Conservation (phyloP, 1,140 invertebrate species). For the Procambarus clarkii region DNA sequence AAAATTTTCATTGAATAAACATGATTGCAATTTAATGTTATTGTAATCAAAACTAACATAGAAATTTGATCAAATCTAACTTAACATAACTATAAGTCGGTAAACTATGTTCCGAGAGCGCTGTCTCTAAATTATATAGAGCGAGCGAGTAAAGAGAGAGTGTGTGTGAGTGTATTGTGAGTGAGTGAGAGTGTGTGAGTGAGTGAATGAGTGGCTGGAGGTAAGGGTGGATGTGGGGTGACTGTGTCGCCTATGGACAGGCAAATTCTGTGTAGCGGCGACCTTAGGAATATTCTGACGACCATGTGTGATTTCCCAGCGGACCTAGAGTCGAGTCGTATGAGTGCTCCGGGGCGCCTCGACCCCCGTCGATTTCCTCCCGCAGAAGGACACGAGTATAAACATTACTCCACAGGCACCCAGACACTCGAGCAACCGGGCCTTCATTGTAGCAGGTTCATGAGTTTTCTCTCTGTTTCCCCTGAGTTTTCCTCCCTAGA, state of each 20-base stretch:
- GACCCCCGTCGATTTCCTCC: not conserved
- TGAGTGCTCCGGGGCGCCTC: not conserved
- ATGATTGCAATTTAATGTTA: no score
- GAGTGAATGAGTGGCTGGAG: not conserved
- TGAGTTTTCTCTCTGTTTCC: no score
- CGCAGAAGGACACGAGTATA: not conserved
- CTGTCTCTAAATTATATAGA: no score
- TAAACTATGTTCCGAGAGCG: no score
- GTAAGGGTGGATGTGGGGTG: not conserved
- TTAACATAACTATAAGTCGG: no score
- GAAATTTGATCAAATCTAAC: no score
- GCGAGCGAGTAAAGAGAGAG: not conserved
- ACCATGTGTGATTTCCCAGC: not conserved
- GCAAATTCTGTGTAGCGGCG: not conserved
- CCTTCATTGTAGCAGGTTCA: no score
- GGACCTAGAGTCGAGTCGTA: not conserved
- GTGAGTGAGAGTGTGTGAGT: constrained; percentile 1
- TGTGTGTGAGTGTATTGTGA: not conserved
- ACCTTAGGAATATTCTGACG: not conserved
- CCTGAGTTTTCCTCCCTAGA: no score
- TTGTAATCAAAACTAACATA: no score
- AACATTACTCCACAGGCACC: no score
- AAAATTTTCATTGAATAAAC: no score
- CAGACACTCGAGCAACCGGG: no score
- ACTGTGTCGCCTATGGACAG: not conserved